Evolutionary conservation across 2,113 vertebrate species (phyloP).

Genomic region (Sminthopsis crassicaudata): DNA sequence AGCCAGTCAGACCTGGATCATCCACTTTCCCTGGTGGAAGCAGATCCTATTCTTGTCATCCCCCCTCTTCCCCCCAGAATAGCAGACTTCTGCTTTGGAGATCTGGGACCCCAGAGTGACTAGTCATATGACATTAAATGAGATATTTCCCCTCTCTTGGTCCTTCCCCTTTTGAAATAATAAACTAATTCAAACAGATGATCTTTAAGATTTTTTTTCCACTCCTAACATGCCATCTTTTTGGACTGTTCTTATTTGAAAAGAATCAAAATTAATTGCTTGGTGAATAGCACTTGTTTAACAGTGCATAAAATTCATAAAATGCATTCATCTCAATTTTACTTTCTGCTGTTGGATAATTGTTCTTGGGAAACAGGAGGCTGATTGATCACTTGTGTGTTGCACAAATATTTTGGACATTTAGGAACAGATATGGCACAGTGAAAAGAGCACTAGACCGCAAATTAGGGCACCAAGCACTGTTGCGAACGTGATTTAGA

Average conservation of each 20-base stretch:
- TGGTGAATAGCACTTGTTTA: background rate
- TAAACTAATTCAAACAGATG: background rate
- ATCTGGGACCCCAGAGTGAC: background rate
- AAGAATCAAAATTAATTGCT: slow-evolving; percentile 4
- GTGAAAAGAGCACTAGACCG: background rate
- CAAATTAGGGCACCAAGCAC: background rate
- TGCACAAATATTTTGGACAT: background rate
- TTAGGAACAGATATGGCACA: background rate
- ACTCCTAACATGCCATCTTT: background rate
- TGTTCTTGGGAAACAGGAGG: background rate
- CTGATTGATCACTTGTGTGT: slow-evolving; percentile 2
- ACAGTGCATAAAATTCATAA: background rate
- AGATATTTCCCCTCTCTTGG: background rate
- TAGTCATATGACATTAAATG: background rate
- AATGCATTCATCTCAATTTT: slow-evolving; percentile 4
- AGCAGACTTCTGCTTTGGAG: background rate
- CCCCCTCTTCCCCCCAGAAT: background rate
- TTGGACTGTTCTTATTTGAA: background rate
- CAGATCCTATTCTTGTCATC: background rate
- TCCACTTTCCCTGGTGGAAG: background rate
- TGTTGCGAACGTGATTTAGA: background rate
- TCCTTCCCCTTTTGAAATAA: background rate
- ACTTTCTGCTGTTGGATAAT: background rate
- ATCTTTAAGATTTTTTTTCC: background rate
- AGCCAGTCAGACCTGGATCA: background rate